Evolutionary conservation across 2,888 invertebrate species (phyloP).

Genomic region (Morpho achilles): DNA sequence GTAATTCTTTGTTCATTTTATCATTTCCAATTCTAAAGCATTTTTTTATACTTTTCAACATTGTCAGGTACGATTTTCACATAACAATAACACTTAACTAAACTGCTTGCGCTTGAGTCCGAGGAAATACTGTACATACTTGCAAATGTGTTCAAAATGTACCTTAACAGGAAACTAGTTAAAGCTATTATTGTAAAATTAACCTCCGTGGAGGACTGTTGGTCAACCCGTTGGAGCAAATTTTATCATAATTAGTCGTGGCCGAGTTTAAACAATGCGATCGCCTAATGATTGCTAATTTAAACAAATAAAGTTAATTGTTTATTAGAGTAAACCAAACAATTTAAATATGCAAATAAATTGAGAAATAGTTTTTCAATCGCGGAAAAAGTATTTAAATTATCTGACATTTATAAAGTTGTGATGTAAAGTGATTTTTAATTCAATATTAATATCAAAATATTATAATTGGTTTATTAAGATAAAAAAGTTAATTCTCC

Average conservation of each 20-base stretch:
- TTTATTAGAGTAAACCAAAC: no score
- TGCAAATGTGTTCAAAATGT: constrained; percentile 17
- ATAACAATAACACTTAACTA: constrained; percentile 2
- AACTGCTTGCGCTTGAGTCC: constrained; percentile 11
- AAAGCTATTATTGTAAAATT: constrained; percentile 29
- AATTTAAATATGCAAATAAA: no score
- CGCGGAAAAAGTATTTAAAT: no score
- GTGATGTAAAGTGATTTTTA: no score
- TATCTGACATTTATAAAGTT: no score
- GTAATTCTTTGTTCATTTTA: constrained; percentile 2
- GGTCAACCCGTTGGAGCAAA: constrained; percentile 30
- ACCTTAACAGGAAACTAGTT: constrained; percentile 31
- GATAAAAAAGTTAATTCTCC: no score
- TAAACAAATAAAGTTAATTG: no score
- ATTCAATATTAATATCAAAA: no score
- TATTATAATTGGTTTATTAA: no score
- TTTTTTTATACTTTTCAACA: constrained; percentile 21
- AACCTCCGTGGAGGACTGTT: constrained; percentile 43
- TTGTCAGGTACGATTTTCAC: constrained; percentile 1
- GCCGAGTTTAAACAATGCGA: no score
- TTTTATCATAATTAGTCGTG: neutral
- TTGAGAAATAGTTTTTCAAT: no score
- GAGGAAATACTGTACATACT: constrained; percentile 19
- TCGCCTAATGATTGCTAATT: no score
- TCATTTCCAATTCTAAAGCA: constrained; percentile 12